Evolutionary conservation across 2,797 vertebrate genomes (phyloP).

Genomic region (Pseudomugil tenellus): DNA sequence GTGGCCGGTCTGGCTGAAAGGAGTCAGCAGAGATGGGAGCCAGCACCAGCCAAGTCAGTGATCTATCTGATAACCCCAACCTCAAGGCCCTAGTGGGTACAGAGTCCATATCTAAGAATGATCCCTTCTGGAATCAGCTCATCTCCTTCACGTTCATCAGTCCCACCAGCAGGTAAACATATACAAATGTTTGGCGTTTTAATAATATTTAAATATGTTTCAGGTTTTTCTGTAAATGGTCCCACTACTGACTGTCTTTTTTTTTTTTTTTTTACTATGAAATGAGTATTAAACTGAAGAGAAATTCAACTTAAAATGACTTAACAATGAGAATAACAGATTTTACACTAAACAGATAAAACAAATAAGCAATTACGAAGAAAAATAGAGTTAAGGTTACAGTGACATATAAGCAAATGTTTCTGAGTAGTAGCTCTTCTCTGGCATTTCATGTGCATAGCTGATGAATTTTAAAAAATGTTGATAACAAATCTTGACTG

Average conservation of each 20-base stretch:
- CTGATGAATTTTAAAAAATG: not conserved
- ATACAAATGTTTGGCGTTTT: not conserved
- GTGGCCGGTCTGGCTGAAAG: conserved; percentile 61
- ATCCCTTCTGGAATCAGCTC: conserved; percentile 99
- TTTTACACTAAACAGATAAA: not conserved
- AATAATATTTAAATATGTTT: not conserved
- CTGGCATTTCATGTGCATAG: not conserved
- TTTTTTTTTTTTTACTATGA: too few species aligned
- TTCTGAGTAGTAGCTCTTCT: not conserved
- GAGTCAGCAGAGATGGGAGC: conserved; percentile 89
- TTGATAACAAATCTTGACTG: not conserved
- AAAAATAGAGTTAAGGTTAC: not conserved
- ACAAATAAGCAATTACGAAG: not conserved
- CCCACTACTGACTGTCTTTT: not conserved
- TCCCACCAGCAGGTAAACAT: conserved; percentile 91
- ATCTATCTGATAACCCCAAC: conserved; percentile 92
- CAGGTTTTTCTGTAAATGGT: not conserved
- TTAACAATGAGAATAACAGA: not conserved
- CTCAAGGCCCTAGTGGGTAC: conserved; percentile 89
- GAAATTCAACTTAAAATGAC: not conserved
- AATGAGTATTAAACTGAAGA: not conserved
- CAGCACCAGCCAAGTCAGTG: conserved; percentile 92
- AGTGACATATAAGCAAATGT: not conserved
- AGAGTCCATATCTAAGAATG: conserved; percentile 92
- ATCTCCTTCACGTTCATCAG: conserved; percentile 95